phyloP scores from a whole-genome alignment of 2,888 invertebrate species.

The Ametastegia equiseti region DNA sequence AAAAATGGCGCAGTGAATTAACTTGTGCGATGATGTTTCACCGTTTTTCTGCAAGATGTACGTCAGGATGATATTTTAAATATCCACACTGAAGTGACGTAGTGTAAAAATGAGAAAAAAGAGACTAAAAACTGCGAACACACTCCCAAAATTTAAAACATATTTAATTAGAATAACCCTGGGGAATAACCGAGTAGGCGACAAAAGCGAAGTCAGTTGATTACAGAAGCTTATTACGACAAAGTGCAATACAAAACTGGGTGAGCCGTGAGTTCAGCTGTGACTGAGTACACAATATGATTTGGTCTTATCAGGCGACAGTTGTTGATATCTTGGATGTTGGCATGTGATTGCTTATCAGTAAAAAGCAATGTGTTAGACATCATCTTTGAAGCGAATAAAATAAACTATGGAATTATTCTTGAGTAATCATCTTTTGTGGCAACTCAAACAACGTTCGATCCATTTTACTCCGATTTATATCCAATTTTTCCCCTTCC shows the following conservation, averaged over 20 bases:
- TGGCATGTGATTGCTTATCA: conserved; percentile 39
- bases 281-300: conserved; percentile 34
- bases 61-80: neutral
- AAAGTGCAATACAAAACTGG: neutral
- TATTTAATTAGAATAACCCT: neutral
- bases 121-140: too few relatives aligned
- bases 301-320: conserved; percentile 39
- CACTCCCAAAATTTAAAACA: neutral
- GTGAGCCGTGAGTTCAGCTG: conserved; percentile 4
- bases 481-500: neutral
- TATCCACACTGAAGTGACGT: neutral
- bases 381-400: neutral
- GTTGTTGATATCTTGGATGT: conserved; percentile 29
- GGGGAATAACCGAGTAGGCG: neutral
- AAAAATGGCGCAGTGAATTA: neutral
- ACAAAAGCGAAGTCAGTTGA: neutral
- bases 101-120: too few relatives aligned
- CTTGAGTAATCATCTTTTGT: neutral
- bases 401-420: neutral
- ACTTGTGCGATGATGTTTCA: neutral
- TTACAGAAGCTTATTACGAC: neutral
- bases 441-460: neutral
- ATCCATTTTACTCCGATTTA: neutral
- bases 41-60: neutral
- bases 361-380: conserved; percentile 9